phyloP scores from a whole-genome alignment of 2,113 vertebrate genomes.

The Falco punctatus region DNA sequence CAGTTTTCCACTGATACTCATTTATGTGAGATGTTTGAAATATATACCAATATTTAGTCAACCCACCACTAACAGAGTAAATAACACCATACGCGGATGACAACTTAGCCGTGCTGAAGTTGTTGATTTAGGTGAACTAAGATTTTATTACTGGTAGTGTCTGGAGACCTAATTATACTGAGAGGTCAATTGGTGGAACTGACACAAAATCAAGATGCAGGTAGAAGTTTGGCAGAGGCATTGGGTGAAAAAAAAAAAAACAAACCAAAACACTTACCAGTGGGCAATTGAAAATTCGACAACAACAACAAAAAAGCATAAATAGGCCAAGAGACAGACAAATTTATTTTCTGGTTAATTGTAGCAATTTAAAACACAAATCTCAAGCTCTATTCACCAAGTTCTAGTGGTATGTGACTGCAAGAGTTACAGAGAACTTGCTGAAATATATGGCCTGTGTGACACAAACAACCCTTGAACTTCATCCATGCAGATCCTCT shows the following conservation, averaged over 20 bases:
- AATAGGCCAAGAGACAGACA: background rate
- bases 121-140: background rate
- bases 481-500: background rate
- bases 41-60: background rate
- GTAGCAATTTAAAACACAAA: background rate
- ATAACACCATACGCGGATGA: background rate
- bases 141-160: background rate
- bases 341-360: background rate
- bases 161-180: background rate
- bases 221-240: background rate
- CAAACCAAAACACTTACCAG: background rate
- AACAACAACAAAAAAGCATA: background rate
- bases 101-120: background rate
- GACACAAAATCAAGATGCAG: background rate
- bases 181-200: background rate
- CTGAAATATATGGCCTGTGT: background rate
- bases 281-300: background rate
- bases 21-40: background rate
- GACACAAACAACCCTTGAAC: background rate
- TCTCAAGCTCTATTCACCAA: background rate
- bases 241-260: fast-evolving
- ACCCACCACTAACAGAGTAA: background rate
- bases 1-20: background rate
- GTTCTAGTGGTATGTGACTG: background rate
- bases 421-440: background rate